These are phyloP conservation scores for Carcina quercana DNA, from an alignment of 2,888 invertebrate species.

Conservation along the genomic window DNA sequence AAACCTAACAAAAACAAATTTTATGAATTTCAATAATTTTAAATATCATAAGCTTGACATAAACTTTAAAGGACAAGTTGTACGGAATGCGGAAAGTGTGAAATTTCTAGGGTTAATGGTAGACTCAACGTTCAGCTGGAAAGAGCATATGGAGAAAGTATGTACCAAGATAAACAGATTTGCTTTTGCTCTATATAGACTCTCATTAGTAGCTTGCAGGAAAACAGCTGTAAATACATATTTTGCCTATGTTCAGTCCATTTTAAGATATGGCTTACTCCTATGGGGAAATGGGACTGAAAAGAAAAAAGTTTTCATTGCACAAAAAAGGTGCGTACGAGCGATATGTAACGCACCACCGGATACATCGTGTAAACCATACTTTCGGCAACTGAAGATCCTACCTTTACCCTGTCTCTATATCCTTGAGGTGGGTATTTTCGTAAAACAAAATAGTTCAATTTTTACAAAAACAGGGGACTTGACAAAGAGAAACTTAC, in stretches of 20 bases:
- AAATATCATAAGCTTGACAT: no score
- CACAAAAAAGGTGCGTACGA: constrained; percentile 6
- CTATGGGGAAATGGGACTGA: constrained; percentile 3
- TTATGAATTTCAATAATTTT: no score
- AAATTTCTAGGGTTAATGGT: constrained; percentile 4
- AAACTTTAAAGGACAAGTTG: no score
- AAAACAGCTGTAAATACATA: constrained; percentile 1
- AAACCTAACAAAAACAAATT: no score
- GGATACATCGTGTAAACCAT: constrained; percentile 3
- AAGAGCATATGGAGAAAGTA: constrained; percentile 1
- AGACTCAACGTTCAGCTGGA: constrained; percentile 1
- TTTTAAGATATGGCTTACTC: constrained; percentile 2
- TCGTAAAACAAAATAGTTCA: constrained; percentile 1
- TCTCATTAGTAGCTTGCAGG: background rate
- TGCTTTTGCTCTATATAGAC: constrained; percentile 4
- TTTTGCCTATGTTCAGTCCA: constrained; percentile 3
- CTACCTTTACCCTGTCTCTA: constrained; percentile 2
- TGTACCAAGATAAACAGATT: constrained; percentile 3
- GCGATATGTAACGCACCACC: constrained; percentile 4
- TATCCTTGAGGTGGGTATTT: background rate
- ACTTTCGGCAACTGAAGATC: constrained; percentile 22
- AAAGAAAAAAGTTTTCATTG: constrained; percentile 1
- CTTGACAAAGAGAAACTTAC: no score
- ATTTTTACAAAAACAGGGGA: no score
- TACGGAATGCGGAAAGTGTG: no score